Evolutionary conservation across 2,797 vertebrate genomes (phyloP).

Genomic region (Sebastes cheni): DNA sequence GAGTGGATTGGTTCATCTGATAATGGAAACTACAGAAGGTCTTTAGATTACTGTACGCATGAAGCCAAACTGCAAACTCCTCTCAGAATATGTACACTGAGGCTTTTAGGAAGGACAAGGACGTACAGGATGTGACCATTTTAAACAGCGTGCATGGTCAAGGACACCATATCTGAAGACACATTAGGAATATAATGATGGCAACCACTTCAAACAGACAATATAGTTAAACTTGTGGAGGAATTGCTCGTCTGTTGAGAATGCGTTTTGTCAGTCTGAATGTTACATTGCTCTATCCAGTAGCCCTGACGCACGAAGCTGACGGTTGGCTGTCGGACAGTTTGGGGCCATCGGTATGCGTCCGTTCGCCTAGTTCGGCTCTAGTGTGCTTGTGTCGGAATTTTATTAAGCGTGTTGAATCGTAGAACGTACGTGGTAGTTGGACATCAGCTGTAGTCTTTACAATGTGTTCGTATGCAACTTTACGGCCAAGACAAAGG

Average conservation of each 20-base stretch:
- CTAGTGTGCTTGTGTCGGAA: no score
- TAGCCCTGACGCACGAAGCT: no score
- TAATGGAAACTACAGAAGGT: neutral
- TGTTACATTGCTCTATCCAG: neutral
- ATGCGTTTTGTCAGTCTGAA: neutral
- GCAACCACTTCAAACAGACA: neutral
- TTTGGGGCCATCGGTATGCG: no score
- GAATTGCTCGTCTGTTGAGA: neutral
- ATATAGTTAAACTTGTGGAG: neutral
- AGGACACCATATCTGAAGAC: rapidly evolving
- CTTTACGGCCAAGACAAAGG: rapidly evolving
- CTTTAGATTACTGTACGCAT: neutral
- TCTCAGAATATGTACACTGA: neutral
- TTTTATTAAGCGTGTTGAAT: no score
- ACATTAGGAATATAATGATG: neutral
- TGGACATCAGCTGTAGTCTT: rapidly evolving
- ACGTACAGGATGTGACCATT: neutral
- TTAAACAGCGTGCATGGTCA: neutral
- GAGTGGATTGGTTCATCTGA: neutral
- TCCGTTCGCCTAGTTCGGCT: no score
- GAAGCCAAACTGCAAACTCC: neutral
- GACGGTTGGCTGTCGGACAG: no score
- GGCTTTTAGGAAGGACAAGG: neutral
- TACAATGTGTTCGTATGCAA: no score
- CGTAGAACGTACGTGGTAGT: no score